A percentile compares a stretch with the other conserved stretches of the same genome.
Evolutionary conservation across 2,797 vertebrate species (phyloP).

Genomic region (Naso thynnoides): DNA sequence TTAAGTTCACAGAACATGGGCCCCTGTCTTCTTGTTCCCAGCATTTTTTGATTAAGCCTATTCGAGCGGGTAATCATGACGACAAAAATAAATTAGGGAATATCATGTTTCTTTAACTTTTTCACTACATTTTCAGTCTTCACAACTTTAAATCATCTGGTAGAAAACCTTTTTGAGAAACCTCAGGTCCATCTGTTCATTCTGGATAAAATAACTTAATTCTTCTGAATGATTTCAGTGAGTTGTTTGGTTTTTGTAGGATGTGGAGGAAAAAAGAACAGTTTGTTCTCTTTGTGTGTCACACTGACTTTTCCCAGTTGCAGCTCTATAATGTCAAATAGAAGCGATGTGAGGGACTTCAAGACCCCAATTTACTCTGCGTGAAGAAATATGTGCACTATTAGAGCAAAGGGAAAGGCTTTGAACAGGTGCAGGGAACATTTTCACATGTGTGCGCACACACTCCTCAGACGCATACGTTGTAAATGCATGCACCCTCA

Average conservation of each 20-base stretch:
- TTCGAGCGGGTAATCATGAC: conserved; percentile 42
- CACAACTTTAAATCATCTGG: neutral
- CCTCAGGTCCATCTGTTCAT: neutral
- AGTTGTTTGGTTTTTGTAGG: conserved; percentile 1
- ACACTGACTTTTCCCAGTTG: conserved; percentile 6
- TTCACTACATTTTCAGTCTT: conserved; percentile 1
- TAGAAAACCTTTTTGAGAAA: conserved; percentile 24
- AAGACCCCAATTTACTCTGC: conserved; percentile 11
- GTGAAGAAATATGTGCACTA: conserved; percentile 24
- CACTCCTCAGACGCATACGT: conserved; percentile 16
- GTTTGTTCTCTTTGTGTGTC: conserved; percentile 1
- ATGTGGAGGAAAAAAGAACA: neutral
- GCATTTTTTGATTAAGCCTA: conserved; percentile 48
- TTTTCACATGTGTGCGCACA: conserved; percentile 20
- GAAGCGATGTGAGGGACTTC: neutral
- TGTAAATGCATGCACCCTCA: conserved; percentile 53
- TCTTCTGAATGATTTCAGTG: conserved; percentile 3
- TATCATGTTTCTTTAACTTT: neutral
- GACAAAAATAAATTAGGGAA: conserved; percentile 17
- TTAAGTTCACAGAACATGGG: conserved; percentile 36
- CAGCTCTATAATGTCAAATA: conserved; percentile 23
- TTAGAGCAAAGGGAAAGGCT: conserved; percentile 32
- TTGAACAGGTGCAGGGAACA: conserved; percentile 58
- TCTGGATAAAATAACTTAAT: conserved; percentile 9
- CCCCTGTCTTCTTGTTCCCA: conserved; percentile 45